These are phyloP conservation scores for Formicarius rufipectus DNA, from an alignment of 2,113 vertebrate genomes.

Conservation along the genomic window DNA sequence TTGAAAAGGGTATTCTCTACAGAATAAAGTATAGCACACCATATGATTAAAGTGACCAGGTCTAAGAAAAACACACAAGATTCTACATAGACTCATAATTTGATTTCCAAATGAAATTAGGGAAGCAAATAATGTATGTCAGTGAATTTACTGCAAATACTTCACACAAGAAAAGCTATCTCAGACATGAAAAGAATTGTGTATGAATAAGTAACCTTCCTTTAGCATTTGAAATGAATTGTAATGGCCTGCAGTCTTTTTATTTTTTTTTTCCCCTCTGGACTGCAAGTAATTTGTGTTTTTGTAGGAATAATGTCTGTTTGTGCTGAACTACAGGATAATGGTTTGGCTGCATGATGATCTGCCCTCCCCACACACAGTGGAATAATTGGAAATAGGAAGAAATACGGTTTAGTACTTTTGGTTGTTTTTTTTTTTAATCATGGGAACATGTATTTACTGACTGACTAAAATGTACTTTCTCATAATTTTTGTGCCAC, in stretches of 20 bases:
- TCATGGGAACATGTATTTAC: neutral
- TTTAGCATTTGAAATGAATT: neutral
- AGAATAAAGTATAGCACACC: neutral
- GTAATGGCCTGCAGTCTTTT: neutral
- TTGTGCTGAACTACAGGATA: neutral
- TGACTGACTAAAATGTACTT: neutral
- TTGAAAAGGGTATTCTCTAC: neutral
- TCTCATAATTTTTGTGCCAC: constrained; percentile 40
- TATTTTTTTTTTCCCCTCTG: accelerated
- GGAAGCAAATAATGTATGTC: neutral
- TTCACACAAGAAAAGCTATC: neutral
- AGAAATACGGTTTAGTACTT: neutral
- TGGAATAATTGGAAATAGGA: neutral
- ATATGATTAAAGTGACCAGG: neutral
- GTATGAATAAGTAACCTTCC: neutral
- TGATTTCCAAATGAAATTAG: neutral
- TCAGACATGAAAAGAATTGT: neutral
- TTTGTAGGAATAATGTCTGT: neutral
- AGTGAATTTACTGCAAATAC: neutral
- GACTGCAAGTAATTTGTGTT: neutral
- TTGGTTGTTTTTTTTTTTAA: neutral
- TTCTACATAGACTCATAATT: neutral
- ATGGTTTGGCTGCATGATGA: neutral
- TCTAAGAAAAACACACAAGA: neutral
- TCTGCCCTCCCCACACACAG: neutral